phyloP scores from a whole-genome alignment of 2,888 invertebrate species.

The Eupsilia transversa region DNA sequence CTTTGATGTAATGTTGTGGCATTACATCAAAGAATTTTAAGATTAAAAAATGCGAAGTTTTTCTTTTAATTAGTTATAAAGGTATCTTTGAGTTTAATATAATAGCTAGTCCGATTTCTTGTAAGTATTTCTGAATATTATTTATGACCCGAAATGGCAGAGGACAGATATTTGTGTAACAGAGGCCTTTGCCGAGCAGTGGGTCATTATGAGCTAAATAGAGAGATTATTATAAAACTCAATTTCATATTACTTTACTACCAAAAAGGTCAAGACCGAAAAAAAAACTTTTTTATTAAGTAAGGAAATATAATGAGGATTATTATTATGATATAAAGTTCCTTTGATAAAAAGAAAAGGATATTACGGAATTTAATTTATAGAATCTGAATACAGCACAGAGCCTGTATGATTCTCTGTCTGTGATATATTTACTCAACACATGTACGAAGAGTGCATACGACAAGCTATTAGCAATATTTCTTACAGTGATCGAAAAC shows the following conservation, averaged over 20 bases:
- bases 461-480: slow-evolving; percentile 22
- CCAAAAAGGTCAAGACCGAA: neutral
- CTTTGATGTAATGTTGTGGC: no score
- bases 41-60: neutral
- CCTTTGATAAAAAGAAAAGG: neutral
- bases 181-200: neutral
- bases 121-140: neutral
- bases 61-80: neutral
- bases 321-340: neutral
- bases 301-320: neutral
- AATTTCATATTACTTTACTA: slow-evolving; percentile 1
- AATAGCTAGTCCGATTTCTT: neutral
- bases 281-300: neutral
- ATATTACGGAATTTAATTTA: neutral
- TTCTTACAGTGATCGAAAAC: slow-evolving; percentile 12
- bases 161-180: neutral
- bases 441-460: slow-evolving; percentile 28
- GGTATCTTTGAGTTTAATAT: neutral
- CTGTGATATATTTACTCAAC: slow-evolving; percentile 8
- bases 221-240: neutral
- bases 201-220: neutral
- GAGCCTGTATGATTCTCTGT: neutral
- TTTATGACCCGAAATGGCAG: neutral
- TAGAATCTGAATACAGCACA: neutral
- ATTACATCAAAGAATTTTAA: neutral